Conservation (phyloP, 2,888 invertebrate species). For the Aspidiotus destructor region DNA sequence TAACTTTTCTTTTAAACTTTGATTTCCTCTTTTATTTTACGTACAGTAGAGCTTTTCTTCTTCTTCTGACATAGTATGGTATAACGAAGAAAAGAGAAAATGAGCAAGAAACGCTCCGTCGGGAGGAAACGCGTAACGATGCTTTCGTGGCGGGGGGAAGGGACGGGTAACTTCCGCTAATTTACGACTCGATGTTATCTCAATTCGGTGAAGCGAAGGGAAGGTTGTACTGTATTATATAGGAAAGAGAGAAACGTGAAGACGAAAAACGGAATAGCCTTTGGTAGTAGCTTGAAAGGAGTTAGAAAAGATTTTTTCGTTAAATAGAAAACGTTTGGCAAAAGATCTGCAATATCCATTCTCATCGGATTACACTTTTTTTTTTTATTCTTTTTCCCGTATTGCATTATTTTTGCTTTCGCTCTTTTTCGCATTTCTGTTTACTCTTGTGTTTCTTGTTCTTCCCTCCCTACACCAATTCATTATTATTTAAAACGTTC, state of each 20-base stretch:
- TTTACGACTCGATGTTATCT: slow-evolving; percentile 31
- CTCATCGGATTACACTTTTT: background rate
- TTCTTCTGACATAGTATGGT: background rate
- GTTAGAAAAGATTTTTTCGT: slow-evolving; percentile 14
- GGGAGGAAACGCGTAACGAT: slow-evolving; percentile 1
- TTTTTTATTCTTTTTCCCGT: background rate
- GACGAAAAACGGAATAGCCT: slow-evolving; percentile 12
- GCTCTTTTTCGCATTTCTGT: background rate
- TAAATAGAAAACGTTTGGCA: slow-evolving; percentile 25
- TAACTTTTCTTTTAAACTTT: slow-evolving; percentile 30
- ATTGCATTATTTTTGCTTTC: background rate
- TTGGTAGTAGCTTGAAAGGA: slow-evolving; percentile 24
- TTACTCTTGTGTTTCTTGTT: background rate
- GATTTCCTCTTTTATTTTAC: slow-evolving; percentile 20
- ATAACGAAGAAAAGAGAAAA: background rate
- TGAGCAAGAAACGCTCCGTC: background rate
- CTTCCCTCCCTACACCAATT: background rate
- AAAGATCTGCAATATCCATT: slow-evolving; percentile 12
- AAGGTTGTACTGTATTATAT: background rate
- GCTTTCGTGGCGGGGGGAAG: slow-evolving; percentile 1
- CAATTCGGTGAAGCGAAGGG: slow-evolving; percentile 19
- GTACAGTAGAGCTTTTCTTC: background rate
- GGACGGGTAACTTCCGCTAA: slow-evolving; percentile 22
- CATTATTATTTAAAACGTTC: background rate
- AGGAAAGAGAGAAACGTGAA: background rate